Base-by-base conservation (phyloP, 2,797 vertebrate genomes). In the Cyprinella venusta region DNA sequence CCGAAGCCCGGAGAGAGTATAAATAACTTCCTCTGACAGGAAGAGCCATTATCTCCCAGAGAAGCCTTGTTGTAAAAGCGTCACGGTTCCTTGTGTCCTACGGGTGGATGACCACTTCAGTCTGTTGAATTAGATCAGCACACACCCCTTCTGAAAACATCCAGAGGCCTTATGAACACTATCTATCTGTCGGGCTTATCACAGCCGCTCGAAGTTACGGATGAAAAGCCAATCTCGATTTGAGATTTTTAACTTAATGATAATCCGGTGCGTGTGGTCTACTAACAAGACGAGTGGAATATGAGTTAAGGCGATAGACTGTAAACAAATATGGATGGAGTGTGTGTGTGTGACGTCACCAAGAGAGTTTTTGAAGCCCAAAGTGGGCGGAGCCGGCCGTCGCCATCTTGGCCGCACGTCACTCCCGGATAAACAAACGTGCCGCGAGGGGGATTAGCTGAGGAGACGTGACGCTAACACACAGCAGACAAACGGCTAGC, bases 11-110 rank as follows among this genome's bases (percentile, higher is more conserved):
- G 36, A 36, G 36, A 54, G 54, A 79, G 61, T 86, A 87, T 88
- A 89, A 89, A 89, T 86, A 87, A 86, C 88, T 84, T 86, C 88
- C 87, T 86, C 72, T 80, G 81, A 86, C 86, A 90, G 89, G 88
- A 88, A 87, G 84, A 59, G 84, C 42, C 72, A 72, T 88, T 89
- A 87, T 87, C 87, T 85, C 78, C 85, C 83, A 82, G 36, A 64
- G 79, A 75, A 38, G 48, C 13, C 54, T 75, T 68, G 48, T 45
- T 33, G 26, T 2, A 78, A 61, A 76, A 84, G 75, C 48, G 71
- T 79, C 85, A 69, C 50, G 48, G 71, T 12, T 42, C 69, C 50
- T 30, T 36, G 54, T 79, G 80, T 76, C 80, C 75, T 19, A 54
- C 12, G 12, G 56, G 56, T n/a, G 56, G n/a, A 61, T 26, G 61